phyloP scores from a whole-genome alignment of 2,888 invertebrate genomes.

The Drosophila flavopinicola region DNA sequence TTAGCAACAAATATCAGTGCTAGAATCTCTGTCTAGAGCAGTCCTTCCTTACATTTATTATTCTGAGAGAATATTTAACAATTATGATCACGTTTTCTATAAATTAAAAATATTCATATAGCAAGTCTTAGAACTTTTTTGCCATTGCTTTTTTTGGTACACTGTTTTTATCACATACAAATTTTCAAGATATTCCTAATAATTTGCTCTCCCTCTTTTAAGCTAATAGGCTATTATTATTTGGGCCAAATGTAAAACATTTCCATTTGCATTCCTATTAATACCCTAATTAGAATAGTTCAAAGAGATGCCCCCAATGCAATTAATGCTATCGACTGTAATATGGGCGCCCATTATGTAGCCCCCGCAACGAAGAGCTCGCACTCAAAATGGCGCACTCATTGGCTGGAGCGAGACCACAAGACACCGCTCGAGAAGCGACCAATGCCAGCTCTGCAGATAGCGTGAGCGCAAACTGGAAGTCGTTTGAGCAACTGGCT shows the following conservation, averaged over 20 bases:
- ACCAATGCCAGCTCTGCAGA: constrained; percentile 53
- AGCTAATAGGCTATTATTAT: constrained; percentile 43
- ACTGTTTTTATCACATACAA: neutral
- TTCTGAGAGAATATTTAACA: no score
- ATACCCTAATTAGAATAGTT: constrained; percentile 44
- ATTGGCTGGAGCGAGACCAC: constrained; percentile 53
- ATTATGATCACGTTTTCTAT: no score
- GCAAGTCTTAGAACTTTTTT: neutral
- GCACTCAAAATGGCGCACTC: constrained; percentile 64
- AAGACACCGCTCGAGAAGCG: constrained; percentile 9
- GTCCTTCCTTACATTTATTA: no score
- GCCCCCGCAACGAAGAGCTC: constrained; percentile 16
- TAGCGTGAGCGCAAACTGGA: constrained; percentile 31
- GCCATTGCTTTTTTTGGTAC: neutral
- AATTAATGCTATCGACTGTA: constrained; percentile 55
- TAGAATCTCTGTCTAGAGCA: no score
- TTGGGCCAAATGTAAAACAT: constrained; percentile 49
- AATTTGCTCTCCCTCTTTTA: constrained; percentile 16
- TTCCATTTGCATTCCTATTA: constrained; percentile 46
- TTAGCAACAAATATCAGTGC: no score
- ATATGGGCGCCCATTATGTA: constrained; percentile 63
- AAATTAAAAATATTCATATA: no score
- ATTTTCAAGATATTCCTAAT: neutral
- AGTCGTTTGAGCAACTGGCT: constrained; percentile 41
- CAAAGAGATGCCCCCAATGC: constrained; percentile 59